Evolutionary conservation across 2,888 invertebrate species (phyloP), one percentile per base, ranked within the genome.

Genomic region (Sicus ferrugineus): DNA sequence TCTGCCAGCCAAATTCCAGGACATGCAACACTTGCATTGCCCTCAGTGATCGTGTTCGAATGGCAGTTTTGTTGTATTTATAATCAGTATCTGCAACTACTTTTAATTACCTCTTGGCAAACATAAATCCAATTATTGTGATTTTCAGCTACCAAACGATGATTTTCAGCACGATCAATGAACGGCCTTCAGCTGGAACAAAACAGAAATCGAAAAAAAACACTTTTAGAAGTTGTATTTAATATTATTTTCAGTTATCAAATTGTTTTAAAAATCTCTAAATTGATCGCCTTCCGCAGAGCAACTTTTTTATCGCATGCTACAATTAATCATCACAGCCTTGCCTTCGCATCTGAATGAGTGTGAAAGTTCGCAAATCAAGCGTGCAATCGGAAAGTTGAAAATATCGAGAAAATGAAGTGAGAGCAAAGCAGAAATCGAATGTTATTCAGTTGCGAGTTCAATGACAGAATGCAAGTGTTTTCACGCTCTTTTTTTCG

Each of bases 91-190:
- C 28, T 54, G 54, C 28, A 28, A 54, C 23, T 73, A n/a, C n/a
- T n/a, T n/a, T n/a, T n/a, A 74, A 73, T 77, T 78, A 77, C 79
- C 77, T 80, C 76, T 74, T 76, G 75, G 72, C 77, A 74, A 74
- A 76, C 79, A 78, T 76, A 79, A 77, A 70, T 70, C 73, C 71
- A 64, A 69, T 31, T 56, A 28, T 63, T 46, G 56, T 30, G 16
- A 38, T 48, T 56, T 23, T 54, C 26, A 28, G 42, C 38, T 56
- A 23, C 19, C 58, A 19, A n/a, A n/a, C 34, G 23, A 28, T 54
- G n/a, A n/a, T n/a, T n/a, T 42, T 5, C 23, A 21, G 9, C 65
- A 64, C 70, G 56, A 31, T 69, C 75, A 52, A 68, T 74, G 48
- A 64, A 48, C 67, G 64, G 30, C 50, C 46, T 63, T 56, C 66